Conservation (phyloP, 2,888 invertebrate genomes). For the Thelaira solivaga region DNA sequence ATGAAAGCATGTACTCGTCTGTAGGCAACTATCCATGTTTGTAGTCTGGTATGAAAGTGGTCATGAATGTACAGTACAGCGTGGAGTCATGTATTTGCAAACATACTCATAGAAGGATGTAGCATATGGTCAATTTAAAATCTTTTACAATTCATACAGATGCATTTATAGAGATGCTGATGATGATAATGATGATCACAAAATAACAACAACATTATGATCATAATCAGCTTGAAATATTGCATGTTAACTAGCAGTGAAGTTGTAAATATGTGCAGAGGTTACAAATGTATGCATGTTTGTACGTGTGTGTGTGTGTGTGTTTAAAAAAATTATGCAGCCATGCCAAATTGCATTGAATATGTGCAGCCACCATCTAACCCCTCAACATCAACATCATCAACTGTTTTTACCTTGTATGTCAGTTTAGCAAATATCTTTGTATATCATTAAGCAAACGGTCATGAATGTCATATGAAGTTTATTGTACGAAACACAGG, state of each 20-base stretch:
- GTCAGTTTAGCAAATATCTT: constrained; percentile 51
- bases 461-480: constrained; percentile 59
- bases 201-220: constrained; percentile 27
- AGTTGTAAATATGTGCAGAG: neutral
- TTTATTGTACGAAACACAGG: constrained; percentile 16
- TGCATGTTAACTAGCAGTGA: constrained; percentile 36
- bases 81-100: no score
- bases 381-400: constrained; percentile 39
- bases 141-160: neutral
- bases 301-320: neutral
- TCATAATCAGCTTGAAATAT: constrained; percentile 33
- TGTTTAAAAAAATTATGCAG: constrained; percentile 10
- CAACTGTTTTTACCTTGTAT: constrained; percentile 38
- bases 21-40: constrained; percentile 11
- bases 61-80: neutral
- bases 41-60: constrained; percentile 1
- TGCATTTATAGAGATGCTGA: neutral
- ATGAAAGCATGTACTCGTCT: constrained; percentile 12
- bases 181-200: constrained; percentile 21
- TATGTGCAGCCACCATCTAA: constrained; percentile 21
- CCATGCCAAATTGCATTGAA: constrained; percentile 35
- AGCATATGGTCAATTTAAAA: constrained; percentile 45
- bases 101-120: constrained; percentile 8
- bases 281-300: neutral
- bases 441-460: constrained; percentile 59